These are phyloP conservation scores for Meleagris gallopavo DNA, from an alignment of 2,113 vertebrate species.

Conservation along the genomic window DNA sequence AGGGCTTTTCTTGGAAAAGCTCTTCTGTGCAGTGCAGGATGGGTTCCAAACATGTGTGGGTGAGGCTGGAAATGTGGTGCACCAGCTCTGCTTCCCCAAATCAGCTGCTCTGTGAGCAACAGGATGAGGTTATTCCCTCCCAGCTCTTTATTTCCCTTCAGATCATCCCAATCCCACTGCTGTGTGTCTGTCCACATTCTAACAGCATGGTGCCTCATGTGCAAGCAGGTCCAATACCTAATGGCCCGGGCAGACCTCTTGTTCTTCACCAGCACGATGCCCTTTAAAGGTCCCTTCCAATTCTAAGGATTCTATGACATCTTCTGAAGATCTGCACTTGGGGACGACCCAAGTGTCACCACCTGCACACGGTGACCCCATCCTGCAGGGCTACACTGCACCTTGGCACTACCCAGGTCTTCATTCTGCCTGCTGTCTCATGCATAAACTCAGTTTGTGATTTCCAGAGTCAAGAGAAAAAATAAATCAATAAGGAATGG, in stretches of 20 bases:
- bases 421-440: background rate
- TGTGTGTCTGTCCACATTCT: background rate
- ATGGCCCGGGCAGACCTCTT: background rate
- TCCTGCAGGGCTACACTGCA: fast-evolving
- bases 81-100: background rate
- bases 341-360: background rate
- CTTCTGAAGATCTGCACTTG: background rate
- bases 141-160: background rate
- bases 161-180: background rate
- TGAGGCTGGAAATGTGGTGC: background rate
- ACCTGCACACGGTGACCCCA: fast-evolving
- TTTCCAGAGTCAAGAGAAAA: background rate
- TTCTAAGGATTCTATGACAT: background rate
- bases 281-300: too few relatives aligned
- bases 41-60: background rate
- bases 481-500: background rate
- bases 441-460: background rate
- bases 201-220: background rate
- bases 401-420: background rate
- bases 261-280: fast-evolving
- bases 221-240: fast-evolving
- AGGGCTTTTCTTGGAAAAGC: conserved; percentile 43
- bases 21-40: background rate
- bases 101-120: background rate
- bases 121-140: background rate